Percentiles rank a stretch among this genome's conserved stretches.
phyloP scores from a whole-genome alignment of 1,140 invertebrate species.

The Halesus radiatus region DNA sequence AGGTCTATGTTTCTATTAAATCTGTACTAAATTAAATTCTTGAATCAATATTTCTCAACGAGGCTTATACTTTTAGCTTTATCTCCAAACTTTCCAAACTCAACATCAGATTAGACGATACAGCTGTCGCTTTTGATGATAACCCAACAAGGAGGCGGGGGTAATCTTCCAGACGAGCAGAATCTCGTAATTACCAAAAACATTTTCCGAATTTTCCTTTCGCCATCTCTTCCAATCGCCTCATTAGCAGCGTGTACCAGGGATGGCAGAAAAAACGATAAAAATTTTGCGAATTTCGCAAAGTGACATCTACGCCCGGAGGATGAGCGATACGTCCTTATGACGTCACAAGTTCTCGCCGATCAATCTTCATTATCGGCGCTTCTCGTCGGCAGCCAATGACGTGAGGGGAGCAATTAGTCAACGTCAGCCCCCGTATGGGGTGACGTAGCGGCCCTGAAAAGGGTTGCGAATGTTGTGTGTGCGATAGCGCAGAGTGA shows the following conservation, averaged over 20 bases:
- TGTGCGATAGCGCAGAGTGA: background rate
- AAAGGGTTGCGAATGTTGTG: slow-evolving; percentile 35
- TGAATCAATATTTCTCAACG: too few species aligned
- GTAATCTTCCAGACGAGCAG: too few species aligned
- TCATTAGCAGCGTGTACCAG: background rate
- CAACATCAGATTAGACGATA: too few species aligned
- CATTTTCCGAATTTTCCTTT: too few species aligned
- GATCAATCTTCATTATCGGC: slow-evolving; percentile 57
- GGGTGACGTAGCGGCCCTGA: slow-evolving; percentile 30
- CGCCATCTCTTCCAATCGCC: background rate
- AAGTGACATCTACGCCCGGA: slow-evolving; percentile 10
- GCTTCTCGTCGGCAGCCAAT: slow-evolving; percentile 39
- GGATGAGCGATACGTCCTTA: slow-evolving; percentile 17
- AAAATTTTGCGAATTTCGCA: slow-evolving; percentile 14
- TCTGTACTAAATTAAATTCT: too few species aligned
- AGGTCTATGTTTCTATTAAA: too few species aligned
- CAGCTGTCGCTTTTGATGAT: too few species aligned
- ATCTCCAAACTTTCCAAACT: too few species aligned
- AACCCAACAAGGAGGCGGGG: too few species aligned
- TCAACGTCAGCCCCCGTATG: slow-evolving; percentile 51
- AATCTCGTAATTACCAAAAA: too few species aligned
- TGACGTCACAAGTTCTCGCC: slow-evolving; percentile 47
- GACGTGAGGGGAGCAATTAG: slow-evolving; percentile 46
- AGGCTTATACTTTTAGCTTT: too few species aligned
- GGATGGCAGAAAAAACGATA: slow-evolving; percentile 8